Conservation (phyloP, 92 coral and sea anemone species). For the Galaxea fascicularis region DNA sequence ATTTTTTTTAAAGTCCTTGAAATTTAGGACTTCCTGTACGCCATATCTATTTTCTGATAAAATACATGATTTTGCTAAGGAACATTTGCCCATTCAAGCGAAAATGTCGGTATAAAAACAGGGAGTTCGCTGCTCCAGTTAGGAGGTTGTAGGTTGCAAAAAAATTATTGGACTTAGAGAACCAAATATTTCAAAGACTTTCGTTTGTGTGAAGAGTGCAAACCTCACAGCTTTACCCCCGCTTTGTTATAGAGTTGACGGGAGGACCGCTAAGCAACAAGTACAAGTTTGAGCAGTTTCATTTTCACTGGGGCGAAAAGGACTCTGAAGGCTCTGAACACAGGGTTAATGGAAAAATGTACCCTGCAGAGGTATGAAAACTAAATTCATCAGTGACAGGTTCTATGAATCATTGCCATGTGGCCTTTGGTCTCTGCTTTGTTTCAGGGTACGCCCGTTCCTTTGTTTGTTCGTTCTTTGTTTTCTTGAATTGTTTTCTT, state of each 20-base stretch:
- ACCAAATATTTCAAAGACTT: too few species aligned
- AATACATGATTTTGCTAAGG: too few species aligned
- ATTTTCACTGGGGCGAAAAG: slow-evolving; percentile 67
- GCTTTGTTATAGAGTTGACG: slow-evolving; percentile 22
- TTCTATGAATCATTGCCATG: neutral
- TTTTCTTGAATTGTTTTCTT: too few species aligned
- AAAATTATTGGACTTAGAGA: too few species aligned
- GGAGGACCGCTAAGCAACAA: slow-evolving; percentile 58
- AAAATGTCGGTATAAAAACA: too few species aligned
- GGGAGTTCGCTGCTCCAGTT: too few species aligned
- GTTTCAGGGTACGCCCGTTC: neutral
- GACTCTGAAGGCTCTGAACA: slow-evolving; percentile 68
- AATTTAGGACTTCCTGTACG: too few species aligned
- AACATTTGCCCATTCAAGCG: too few species aligned
- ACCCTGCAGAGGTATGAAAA: slow-evolving; percentile 70
- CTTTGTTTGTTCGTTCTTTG: too few species aligned
- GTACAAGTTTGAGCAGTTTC: slow-evolving; percentile 65
- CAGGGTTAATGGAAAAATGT: slow-evolving; percentile 66
- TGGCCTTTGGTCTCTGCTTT: neutral
- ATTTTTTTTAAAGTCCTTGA: too few species aligned
- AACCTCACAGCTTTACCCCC: neutral
- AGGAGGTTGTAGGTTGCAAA: too few species aligned
- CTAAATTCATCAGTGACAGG: neutral
- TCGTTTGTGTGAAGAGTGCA: neutral
- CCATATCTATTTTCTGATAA: too few species aligned